Evolutionary conservation across 1,140 invertebrate genomes (phyloP).

Genomic region (Scaptodrosophila lebanonensis): DNA sequence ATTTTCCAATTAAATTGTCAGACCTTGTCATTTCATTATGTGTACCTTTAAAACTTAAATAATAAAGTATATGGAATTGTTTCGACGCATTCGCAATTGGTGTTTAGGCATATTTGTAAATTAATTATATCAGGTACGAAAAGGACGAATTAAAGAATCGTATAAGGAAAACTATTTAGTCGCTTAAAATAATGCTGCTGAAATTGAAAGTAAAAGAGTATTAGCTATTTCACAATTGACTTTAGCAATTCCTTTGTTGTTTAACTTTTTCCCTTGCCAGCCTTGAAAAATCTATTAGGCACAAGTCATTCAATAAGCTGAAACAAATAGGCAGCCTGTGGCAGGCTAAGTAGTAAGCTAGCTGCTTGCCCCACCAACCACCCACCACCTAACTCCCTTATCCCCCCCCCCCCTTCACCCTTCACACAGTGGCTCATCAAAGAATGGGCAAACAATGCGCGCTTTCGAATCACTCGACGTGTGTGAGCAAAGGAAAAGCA

Average conservation of each 20-base stretch:
- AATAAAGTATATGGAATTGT: too few relatives aligned
- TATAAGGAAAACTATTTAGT: too few relatives aligned
- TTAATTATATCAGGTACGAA: too few relatives aligned
- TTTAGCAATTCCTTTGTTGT: too few relatives aligned
- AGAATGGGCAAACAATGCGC: conserved; percentile 53
- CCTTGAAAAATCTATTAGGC: conserved; percentile 10
- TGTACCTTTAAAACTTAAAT: too few relatives aligned
- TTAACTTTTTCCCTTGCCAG: background rate
- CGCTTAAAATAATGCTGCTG: too few relatives aligned
- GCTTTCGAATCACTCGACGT: conserved; percentile 11
- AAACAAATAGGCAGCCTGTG: background rate
- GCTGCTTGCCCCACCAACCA: background rate
- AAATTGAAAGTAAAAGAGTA: too few relatives aligned
- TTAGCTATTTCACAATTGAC: too few relatives aligned
- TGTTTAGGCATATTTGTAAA: too few relatives aligned
- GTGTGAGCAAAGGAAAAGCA: conserved; percentile 59
- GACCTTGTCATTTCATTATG: too few relatives aligned
- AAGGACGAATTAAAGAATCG: conserved; percentile 6
- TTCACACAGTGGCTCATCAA: background rate
- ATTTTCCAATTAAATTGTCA: too few relatives aligned
- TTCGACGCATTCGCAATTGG: too few relatives aligned
- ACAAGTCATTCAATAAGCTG: conserved; percentile 1
- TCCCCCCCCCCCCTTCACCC: background rate
- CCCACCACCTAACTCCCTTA: background rate
- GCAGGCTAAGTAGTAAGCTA: conserved; percentile 1